Evolutionary conservation across 2,888 invertebrate genomes (phyloP).

Genomic region (Hirudinaria manillensis): DNA sequence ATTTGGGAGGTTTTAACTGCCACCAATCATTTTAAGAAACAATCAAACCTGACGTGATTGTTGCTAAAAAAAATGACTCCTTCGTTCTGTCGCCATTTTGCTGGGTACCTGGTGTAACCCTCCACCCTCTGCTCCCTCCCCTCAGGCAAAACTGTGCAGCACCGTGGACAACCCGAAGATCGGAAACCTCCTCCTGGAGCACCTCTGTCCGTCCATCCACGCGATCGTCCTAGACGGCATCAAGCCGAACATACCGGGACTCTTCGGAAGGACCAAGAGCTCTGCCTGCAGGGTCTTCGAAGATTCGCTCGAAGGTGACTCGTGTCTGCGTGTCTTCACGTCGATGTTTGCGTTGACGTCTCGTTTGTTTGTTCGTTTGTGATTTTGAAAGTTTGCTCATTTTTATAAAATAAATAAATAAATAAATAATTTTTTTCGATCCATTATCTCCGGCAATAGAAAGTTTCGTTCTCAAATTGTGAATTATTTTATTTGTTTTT

Average conservation of each 20-base stretch:
- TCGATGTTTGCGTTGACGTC: too few species aligned
- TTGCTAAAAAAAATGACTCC: too few species aligned
- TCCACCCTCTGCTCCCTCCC: neutral
- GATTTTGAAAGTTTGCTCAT: neutral
- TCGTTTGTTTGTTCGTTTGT: neutral
- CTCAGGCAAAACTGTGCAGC: conserved; percentile 48
- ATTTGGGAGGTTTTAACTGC: too few species aligned
- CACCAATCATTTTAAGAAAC: too few species aligned
- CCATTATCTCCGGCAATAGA: too few species aligned
- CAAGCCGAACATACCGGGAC: conserved; percentile 71
- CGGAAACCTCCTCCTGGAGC: conserved; percentile 64
- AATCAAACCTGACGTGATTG: too few species aligned
- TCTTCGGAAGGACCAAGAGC: conserved; percentile 77
- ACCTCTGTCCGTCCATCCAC: conserved; percentile 75
- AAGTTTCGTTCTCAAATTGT: too few species aligned
- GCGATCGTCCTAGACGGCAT: conserved; percentile 78
- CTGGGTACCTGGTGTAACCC: too few species aligned
- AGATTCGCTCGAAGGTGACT: conserved; percentile 74
- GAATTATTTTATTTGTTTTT: too few species aligned
- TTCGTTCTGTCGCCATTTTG: too few species aligned
- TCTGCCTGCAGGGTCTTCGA: conserved; percentile 85
- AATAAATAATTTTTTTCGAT: too few species aligned
- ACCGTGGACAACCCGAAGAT: conserved; percentile 47
- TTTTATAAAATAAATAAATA: neutral
- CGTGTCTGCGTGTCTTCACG: neutral